Evolutionary conservation across 2,113 vertebrate genomes (phyloP).

Genomic region (Boleophthalmus pectinirostris): DNA sequence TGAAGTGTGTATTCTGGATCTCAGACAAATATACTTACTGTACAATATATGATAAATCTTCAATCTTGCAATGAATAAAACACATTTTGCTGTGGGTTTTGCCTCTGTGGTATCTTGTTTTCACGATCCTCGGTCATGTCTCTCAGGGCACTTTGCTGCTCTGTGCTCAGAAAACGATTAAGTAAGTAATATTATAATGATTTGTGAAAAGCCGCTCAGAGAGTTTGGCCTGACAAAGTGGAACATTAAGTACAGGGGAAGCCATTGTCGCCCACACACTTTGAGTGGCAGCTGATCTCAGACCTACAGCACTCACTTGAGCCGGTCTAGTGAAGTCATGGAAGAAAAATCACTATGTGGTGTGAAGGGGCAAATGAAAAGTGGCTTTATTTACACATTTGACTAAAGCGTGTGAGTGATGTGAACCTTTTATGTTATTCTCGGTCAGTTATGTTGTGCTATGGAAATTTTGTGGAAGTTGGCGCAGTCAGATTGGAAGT

Average conservation of each 20-base stretch:
- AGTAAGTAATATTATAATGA: slow-evolving; percentile 2
- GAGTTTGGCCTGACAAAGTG: slow-evolving; percentile 3
- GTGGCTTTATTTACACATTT: neutral
- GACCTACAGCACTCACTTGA: neutral
- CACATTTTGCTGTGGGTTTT: neutral
- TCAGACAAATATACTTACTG: too few species aligned
- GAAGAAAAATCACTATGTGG: neutral
- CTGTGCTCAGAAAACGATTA: neutral
- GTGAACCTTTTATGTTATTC: neutral
- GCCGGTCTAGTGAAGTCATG: neutral
- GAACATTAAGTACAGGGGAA: slow-evolving; percentile 4
- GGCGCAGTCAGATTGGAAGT: neutral
- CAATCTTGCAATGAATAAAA: neutral
- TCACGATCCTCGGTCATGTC: neutral
- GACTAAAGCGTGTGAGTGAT: neutral
- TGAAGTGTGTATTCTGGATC: too few species aligned
- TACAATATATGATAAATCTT: neutral
- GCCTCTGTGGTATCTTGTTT: neutral
- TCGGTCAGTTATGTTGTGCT: neutral
- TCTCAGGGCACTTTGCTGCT: neutral
- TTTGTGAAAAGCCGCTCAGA: neutral
- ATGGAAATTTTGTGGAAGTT: slow-evolving; percentile 1
- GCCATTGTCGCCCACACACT: neutral
- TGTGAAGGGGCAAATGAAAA: neutral
- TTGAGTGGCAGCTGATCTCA: neutral